Evolutionary conservation across 2,797 vertebrate species (phyloP).

Genomic region (Acipenser oxyrinchus): DNA sequence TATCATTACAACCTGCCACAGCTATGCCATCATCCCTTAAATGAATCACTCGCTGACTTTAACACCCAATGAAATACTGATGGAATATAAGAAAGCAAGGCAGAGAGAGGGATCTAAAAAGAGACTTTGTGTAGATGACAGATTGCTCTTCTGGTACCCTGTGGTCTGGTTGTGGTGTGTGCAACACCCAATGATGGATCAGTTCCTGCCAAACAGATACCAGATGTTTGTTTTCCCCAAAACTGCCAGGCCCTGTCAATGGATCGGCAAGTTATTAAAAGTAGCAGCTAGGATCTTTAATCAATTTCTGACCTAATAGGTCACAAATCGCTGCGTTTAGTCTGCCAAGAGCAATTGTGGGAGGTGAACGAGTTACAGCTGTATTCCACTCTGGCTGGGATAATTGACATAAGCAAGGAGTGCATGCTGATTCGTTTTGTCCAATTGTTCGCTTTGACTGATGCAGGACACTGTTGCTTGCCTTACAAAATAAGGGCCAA

Average conservation of each 20-base stretch:
- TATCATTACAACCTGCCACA: too few species aligned
- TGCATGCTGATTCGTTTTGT: slow-evolving; percentile 37
- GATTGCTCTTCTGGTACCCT: too few species aligned
- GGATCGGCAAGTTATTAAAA: slow-evolving; percentile 55
- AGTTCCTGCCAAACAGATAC: slow-evolving; percentile 55
- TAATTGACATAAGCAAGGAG: slow-evolving; percentile 40
- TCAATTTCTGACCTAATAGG: slow-evolving; percentile 67
- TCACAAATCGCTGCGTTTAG: slow-evolving; percentile 56
- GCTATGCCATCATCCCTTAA: too few species aligned
- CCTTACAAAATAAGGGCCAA: too few species aligned
- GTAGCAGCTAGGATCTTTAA: slow-evolving; percentile 56
- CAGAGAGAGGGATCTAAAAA: not conserved
- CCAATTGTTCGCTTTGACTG: not conserved
- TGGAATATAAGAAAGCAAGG: slow-evolving; percentile 8
- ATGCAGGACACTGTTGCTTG: too few species aligned
- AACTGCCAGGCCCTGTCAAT: slow-evolving; percentile 57
- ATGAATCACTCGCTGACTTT: too few species aligned
- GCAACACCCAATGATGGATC: slow-evolving; percentile 38
- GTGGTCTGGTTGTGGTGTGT: too few species aligned
- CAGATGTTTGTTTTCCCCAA: slow-evolving; percentile 45
- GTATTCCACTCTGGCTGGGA: slow-evolving; percentile 23
- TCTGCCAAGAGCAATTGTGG: slow-evolving; percentile 53
- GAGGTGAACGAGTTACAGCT: slow-evolving; percentile 32
- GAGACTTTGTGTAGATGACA: not conserved
- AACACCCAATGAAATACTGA: too few species aligned